Percentiles rank a stretch among this genome's conserved stretches.
Evolutionary conservation across 2,797 vertebrate species (phyloP).

Genomic region (Eurystomus glaucurus): DNA sequence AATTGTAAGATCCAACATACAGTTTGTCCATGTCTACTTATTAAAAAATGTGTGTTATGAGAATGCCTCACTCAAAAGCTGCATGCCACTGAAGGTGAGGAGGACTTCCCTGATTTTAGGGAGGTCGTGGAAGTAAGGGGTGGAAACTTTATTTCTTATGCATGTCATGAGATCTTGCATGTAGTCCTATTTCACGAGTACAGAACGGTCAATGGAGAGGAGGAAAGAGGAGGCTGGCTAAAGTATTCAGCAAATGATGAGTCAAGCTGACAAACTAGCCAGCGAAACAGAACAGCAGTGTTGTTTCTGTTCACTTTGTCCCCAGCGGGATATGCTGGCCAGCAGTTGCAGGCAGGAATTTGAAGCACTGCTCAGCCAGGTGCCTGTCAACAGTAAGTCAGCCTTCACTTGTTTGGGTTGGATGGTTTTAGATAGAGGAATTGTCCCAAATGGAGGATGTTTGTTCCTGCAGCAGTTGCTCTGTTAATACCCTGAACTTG

Average conservation of each 20-base stretch:
- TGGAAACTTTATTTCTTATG: not conserved
- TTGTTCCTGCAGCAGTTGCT: not conserved
- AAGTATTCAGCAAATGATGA: not conserved
- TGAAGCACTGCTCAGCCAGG: not conserved
- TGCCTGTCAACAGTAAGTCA: not conserved
- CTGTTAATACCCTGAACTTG: not conserved
- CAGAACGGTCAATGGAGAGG: not conserved
- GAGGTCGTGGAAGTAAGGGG: not conserved
- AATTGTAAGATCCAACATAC: not conserved
- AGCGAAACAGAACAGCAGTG: not conserved
- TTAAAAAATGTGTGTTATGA: not conserved
- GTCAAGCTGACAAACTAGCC: not conserved
- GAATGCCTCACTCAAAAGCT: not conserved
- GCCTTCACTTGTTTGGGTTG: not conserved
- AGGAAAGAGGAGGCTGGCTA: not conserved
- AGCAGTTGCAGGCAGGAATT: not conserved
- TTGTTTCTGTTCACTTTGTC: constrained; percentile 15
- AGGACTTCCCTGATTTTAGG: not conserved
- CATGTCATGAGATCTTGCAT: not conserved
- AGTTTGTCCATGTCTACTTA: not conserved
- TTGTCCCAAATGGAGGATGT: not conserved
- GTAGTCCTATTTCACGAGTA: not conserved
- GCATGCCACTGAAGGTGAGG: not conserved
- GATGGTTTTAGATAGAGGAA: not conserved
- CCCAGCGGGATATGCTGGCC: not conserved